Conservation (phyloP, 1,140 invertebrate genomes). For the Papilio helenus region DNA sequence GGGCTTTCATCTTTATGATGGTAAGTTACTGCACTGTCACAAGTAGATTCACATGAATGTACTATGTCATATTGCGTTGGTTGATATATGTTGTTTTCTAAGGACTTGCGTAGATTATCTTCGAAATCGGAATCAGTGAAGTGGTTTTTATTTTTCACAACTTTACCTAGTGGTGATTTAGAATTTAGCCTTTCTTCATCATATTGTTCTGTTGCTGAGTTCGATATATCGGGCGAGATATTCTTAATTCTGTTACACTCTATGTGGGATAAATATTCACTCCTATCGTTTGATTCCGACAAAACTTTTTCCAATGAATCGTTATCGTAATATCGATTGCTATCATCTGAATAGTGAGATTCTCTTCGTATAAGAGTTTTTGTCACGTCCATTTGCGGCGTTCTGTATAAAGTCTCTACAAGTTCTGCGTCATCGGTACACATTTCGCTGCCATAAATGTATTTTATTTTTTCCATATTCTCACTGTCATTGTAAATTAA, state of each 20-base stretch:
- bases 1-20: slow-evolving; percentile 47
- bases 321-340: slow-evolving; percentile 52
- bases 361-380: slow-evolving; percentile 66
- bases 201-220: not conserved
- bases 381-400: slow-evolving; percentile 70
- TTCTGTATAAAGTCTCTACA: slow-evolving; percentile 68
- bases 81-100: slow-evolving; percentile 12
- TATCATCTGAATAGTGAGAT: slow-evolving; percentile 51
- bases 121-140: slow-evolving; percentile 6
- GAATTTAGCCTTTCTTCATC: slow-evolving; percentile 43
- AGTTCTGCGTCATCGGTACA: slow-evolving; percentile 59
- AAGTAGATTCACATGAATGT: slow-evolving; percentile 58
- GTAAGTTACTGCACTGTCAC: slow-evolving; percentile 55
- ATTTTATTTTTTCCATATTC: slow-evolving; percentile 64
- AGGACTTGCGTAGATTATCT: not conserved
- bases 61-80: slow-evolving; percentile 47
- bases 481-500: slow-evolving; percentile 50
- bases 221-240: slow-evolving; percentile 29
- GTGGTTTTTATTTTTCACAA: not conserved
- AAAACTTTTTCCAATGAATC: slow-evolving; percentile 59
- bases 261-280: not conserved
- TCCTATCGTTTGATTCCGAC: slow-evolving; percentile 49
- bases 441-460: slow-evolving; percentile 64
- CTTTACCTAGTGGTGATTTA: not conserved
- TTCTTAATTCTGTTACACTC: slow-evolving; percentile 25